These are phyloP conservation scores for Anoplius nigerrimus DNA, from an alignment of 2,888 invertebrate species.

Conservation along the genomic window DNA sequence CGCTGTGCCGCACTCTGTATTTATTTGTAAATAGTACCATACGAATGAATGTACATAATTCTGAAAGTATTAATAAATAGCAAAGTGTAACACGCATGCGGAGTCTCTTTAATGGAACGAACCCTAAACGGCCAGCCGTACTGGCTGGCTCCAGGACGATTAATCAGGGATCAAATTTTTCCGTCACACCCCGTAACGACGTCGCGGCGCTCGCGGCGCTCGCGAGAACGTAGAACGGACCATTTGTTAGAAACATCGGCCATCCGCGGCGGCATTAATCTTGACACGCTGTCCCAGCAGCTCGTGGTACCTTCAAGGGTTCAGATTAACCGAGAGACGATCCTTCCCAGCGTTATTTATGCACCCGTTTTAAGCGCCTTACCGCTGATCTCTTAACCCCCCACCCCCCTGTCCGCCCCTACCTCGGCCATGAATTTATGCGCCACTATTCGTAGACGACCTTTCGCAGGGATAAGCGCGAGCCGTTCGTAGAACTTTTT, in stretches of 20 bases:
- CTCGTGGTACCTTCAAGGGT: slow-evolving; percentile 8
- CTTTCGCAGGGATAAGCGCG: slow-evolving; percentile 24
- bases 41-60: slow-evolving; percentile 54
- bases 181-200: too few relatives aligned
- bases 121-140: background rate
- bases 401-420: background rate
- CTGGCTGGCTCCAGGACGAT: too few relatives aligned
- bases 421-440: background rate
- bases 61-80: slow-evolving; percentile 37
- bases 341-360: slow-evolving; percentile 31
- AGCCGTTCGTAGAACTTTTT: slow-evolving; percentile 19
- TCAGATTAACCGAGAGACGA: slow-evolving; percentile 20
- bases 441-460: slow-evolving; percentile 16
- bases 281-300: background rate
- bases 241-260: too few relatives aligned
- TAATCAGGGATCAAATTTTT: too few relatives aligned
- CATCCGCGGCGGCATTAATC: too few relatives aligned
- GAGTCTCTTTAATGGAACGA: background rate
- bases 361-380: slow-evolving; percentile 36
- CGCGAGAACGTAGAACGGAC: too few relatives aligned
- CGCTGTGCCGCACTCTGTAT: slow-evolving; percentile 57
- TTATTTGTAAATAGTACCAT: slow-evolving; percentile 69
- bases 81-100: slow-evolving; percentile 1
- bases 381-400: slow-evolving; percentile 26
- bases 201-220: too few relatives aligned